Percentiles rank a stretch among this genome's conserved stretches.
These are phyloP conservation scores for Drosophila sproati DNA, from an alignment of 1,140 invertebrate genomes.

Conservation along the genomic window DNA sequence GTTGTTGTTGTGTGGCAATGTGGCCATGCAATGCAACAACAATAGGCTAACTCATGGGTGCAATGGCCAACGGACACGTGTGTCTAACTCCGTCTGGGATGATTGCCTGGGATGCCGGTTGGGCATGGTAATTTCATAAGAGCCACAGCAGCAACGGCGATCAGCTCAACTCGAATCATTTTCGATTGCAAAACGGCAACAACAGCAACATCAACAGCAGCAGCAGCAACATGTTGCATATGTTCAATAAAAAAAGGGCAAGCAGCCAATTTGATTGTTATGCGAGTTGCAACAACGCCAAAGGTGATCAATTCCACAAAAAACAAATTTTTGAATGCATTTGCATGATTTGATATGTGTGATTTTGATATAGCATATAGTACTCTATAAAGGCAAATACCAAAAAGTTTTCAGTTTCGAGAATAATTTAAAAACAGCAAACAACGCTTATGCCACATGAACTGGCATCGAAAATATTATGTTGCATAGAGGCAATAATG, in stretches of 20 bases:
- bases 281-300: slow-evolving; percentile 41
- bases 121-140: slow-evolving; percentile 47
- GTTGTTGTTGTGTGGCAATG: slow-evolving; percentile 28
- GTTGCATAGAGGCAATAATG: too few species aligned
- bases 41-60: slow-evolving; percentile 22
- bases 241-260: slow-evolving; percentile 27
- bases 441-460: too few species aligned
- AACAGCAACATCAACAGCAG: slow-evolving; percentile 1
- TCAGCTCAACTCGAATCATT: slow-evolving; percentile 43
- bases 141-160: slow-evolving; percentile 2
- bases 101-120: slow-evolving; percentile 42
- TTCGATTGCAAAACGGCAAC: slow-evolving; percentile 50
- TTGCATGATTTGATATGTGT: slow-evolving; percentile 16
- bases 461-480: too few species aligned
- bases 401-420: too few species aligned
- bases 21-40: not conserved
- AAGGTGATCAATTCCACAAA: slow-evolving; percentile 44
- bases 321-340: slow-evolving; percentile 1
- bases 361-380: not conserved
- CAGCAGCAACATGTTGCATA: slow-evolving; percentile 23
- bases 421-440: too few species aligned
- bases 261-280: slow-evolving; percentile 27
- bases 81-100: slow-evolving; percentile 34
- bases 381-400: too few species aligned
- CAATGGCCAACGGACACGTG: slow-evolving; percentile 48